Evolutionary conservation across 2,888 invertebrate species (phyloP).

Genomic region (Aleiodes alternator): DNA sequence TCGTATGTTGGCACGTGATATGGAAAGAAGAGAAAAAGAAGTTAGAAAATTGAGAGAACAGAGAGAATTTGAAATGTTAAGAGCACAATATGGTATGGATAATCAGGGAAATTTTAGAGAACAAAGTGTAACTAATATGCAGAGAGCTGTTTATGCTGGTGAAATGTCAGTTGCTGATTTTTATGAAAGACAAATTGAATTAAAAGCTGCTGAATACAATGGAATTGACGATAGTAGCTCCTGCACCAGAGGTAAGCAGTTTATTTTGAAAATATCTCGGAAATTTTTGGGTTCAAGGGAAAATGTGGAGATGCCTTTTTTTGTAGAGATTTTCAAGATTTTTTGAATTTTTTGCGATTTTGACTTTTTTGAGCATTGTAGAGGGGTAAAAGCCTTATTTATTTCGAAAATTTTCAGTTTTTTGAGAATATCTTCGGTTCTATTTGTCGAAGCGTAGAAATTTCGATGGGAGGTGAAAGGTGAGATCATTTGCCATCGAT

Average conservation of each 20-base stretch:
- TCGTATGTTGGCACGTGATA: conserved; percentile 77
- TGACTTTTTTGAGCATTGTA: no score
- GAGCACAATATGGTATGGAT: conserved; percentile 93
- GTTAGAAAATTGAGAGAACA: conserved; percentile 85
- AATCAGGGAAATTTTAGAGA: conserved; percentile 88
- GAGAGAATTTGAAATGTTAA: conserved; percentile 86
- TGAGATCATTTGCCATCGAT: no score
- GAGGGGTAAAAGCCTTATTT: no score
- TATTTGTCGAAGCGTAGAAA: no score
- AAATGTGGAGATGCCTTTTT: no score
- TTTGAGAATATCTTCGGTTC: no score
- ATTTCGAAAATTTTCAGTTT: no score
- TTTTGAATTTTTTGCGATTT: no score
- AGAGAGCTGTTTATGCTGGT: conserved; percentile 89
- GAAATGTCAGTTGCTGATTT: conserved; percentile 91
- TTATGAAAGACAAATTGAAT: conserved; percentile 87
- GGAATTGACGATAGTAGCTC: conserved; percentile 90
- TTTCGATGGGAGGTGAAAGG: no score
- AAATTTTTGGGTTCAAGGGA: no score
- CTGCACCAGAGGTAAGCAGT: conserved; percentile 82
- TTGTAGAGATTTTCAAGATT: no score
- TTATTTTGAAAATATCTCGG: not conserved
- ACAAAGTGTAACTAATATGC: conserved; percentile 87
- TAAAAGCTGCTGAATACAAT: conserved; percentile 84
- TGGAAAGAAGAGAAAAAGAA: conserved; percentile 79